Base-by-base conservation (phyloP, 2,888 invertebrate genomes). In the Iphiclides podalirius region DNA sequence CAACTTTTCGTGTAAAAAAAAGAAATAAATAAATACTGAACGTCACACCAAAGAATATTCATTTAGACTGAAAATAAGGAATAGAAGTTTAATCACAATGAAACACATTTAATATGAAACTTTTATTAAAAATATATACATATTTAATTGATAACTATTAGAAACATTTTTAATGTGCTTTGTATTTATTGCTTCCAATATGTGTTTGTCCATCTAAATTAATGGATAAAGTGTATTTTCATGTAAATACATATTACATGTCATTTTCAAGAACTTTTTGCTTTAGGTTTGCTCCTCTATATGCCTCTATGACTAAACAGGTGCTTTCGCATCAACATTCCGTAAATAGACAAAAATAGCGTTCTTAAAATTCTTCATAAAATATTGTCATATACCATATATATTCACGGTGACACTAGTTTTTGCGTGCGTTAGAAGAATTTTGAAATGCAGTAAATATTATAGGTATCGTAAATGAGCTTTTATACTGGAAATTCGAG, bases 71-170 rank as follows among this genome's bases (percentile, higher is more conserved):
- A n/a, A n/a, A n/a, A n/a, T n/a, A n/a, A 6, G 8, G 15, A 14
- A 13, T 6, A 31, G 16, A n/a, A 1, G 2, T 14, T 20, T 12
- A 15, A 14, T 12, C 28, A 47, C 6, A 62, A 68, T 61, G 38
- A 67, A 50, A 63, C 57, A 33, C 55, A 43, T 51, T 34, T 38
- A 16, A 55, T 62, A 62, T 63, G 47, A 45, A 55, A 63, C 73
- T 76, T 79, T 79, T 81, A 79, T 72, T 79, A 75, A 81, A 83
- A 81, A 82, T 78, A 81, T 76, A 77, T 72, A 78, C 71, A 71
- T 39, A 17, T 49, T 50, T 50, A 31, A 35, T 39, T 9, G 34
- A 26, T 34, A 50, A 44, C 35, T 50, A 44, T 40, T 26, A 26
- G 39, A 44, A 50, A 43, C 16, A 49, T 50, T 26, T 38, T 23